Evolutionary conservation across 1,140 invertebrate species (phyloP).

Genomic region (Bombus soroeensis): DNA sequence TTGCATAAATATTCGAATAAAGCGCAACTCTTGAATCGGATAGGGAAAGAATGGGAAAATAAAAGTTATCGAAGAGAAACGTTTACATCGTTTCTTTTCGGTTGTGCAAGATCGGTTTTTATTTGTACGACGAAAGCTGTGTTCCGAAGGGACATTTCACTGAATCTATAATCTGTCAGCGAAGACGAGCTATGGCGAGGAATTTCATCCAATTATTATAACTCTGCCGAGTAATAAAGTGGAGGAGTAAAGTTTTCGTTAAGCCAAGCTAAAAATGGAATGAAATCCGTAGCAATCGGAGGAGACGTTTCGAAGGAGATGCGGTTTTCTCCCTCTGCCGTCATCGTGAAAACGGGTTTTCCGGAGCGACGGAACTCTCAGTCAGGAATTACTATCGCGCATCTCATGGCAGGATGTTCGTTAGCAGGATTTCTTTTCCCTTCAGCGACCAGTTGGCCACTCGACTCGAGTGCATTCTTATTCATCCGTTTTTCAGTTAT

Average conservation of each 20-base stretch:
- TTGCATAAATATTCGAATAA: neutral
- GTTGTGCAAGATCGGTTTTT: neutral
- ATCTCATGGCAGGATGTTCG: conserved; percentile 65
- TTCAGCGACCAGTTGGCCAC: conserved; percentile 49
- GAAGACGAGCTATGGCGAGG: neutral
- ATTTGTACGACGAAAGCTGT: conserved; percentile 6
- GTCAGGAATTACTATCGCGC: conserved; percentile 55
- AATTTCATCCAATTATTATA: conserved; percentile 28
- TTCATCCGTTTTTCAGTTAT: conserved; percentile 47
- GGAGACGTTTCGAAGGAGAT: conserved; percentile 28
- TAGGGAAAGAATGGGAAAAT: neutral
- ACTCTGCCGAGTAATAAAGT: conserved; percentile 14
- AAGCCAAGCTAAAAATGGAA: conserved; percentile 31
- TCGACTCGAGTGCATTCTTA: conserved; percentile 59
- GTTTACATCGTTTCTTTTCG: neutral
- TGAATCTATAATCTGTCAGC: conserved; percentile 21
- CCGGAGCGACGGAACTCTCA: conserved; percentile 40
- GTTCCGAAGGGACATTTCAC: conserved; percentile 1
- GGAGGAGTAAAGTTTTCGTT: conserved; percentile 19
- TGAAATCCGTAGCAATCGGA: conserved; percentile 36
- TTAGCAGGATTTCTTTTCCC: conserved; percentile 65
- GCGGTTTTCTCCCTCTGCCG: conserved; percentile 27
- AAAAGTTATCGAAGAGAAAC: neutral
- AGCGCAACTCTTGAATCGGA: no score
- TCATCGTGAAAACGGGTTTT: conserved; percentile 52